phyloP scores from a whole-genome alignment of 2,113 vertebrate species.

The Cynoglossus semilaevis region DNA sequence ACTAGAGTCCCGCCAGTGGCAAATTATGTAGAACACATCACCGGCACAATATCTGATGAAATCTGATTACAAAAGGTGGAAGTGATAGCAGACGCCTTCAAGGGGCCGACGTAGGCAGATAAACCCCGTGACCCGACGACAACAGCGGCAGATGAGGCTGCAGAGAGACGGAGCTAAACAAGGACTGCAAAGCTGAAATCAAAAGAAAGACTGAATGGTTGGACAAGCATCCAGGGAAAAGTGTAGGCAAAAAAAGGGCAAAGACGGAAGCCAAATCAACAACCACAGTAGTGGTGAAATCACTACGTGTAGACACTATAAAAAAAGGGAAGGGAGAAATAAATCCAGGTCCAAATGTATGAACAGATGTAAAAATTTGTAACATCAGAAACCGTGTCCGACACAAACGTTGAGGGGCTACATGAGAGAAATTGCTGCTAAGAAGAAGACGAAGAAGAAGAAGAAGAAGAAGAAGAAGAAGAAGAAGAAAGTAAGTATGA shows the following conservation, averaged over 20 bases:
- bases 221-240: constrained; percentile 25
- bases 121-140: constrained; percentile 49
- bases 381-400: constrained; percentile 41
- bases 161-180: constrained; percentile 55
- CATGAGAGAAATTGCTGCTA: constrained; percentile 44
- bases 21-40: constrained; percentile 34
- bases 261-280: constrained; percentile 37
- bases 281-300: constrained; percentile 45
- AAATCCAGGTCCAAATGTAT: constrained; percentile 30
- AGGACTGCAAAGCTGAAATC: constrained; percentile 59
- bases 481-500: constrained; percentile 20
- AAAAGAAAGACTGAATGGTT: constrained; percentile 52
- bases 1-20: constrained; percentile 6
- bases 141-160: constrained; percentile 18
- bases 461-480: constrained; percentile 13
- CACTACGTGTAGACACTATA: constrained; percentile 44
- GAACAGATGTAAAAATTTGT: constrained; percentile 34
- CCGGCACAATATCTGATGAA: constrained; percentile 15
- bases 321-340: constrained; percentile 41
- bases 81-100: constrained; percentile 3
- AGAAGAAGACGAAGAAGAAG: no score
- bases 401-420: constrained; percentile 31
- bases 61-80: constrained; percentile 4
- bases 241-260: constrained; percentile 19
- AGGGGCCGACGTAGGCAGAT: constrained; percentile 41